A percentile compares a stretch with the other conserved stretches of the same genome.
Evolutionary conservation across 1,140 invertebrate genomes (phyloP).

Genomic region (Anadara kagoshimensis): DNA sequence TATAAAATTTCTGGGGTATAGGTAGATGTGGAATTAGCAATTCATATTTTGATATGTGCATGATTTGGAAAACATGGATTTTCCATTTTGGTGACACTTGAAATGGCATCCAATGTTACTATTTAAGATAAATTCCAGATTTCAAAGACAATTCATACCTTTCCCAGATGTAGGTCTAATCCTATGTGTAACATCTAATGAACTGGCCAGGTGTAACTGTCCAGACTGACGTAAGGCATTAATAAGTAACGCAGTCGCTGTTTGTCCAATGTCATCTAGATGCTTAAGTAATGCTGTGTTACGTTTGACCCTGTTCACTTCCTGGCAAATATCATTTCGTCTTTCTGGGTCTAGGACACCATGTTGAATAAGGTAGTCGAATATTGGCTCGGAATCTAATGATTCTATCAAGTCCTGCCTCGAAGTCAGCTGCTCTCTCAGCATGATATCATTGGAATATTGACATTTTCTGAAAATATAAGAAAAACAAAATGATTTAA

Average conservation of each 20-base stretch:
- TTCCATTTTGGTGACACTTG: too few relatives aligned
- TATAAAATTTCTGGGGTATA: too few relatives aligned
- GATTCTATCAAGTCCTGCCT: constrained; percentile 64
- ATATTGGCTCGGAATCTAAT: constrained; percentile 67
- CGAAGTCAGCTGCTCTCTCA: constrained; percentile 52
- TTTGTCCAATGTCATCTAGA: constrained; percentile 60
- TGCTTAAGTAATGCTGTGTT: constrained; percentile 63
- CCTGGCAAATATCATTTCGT: constrained; percentile 50
- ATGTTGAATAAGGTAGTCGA: constrained; percentile 70
- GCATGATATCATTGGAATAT: constrained; percentile 34
- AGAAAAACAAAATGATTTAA: too few relatives aligned
- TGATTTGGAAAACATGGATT: too few relatives aligned
- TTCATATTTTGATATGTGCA: too few relatives aligned
- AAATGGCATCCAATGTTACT: too few relatives aligned
- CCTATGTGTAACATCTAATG: constrained; percentile 61
- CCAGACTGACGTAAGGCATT: constrained; percentile 70
- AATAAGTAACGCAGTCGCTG: constrained; percentile 65
- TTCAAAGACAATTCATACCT: constrained; percentile 47
- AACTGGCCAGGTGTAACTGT: constrained; percentile 67
- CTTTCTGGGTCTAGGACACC: constrained; percentile 59
- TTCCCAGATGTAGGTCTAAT: constrained; percentile 67
- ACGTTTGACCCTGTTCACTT: constrained; percentile 49
- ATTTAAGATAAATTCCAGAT: too few relatives aligned
- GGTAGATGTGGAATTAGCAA: too few relatives aligned
- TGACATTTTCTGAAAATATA: too few relatives aligned